phyloP scores from a whole-genome alignment of 2,797 vertebrate genomes.

The Phalloptychus januarius region DNA sequence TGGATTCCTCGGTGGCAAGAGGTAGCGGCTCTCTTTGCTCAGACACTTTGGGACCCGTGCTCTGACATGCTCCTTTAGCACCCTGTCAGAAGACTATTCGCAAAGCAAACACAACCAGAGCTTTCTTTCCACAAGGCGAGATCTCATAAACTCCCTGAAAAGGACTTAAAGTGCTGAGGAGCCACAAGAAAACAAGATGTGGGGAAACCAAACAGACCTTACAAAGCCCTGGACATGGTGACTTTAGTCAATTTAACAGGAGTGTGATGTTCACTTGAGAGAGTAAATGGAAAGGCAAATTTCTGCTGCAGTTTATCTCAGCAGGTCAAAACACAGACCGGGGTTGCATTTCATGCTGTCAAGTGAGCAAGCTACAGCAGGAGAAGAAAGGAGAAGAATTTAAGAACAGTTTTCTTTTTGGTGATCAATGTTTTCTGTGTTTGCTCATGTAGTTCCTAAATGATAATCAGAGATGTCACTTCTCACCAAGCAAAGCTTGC shows the following conservation, averaged over 20 bases:
- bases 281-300: constrained; percentile 66
- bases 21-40: constrained; percentile 79
- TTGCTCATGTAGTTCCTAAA: neutral
- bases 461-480: neutral
- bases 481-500: neutral
- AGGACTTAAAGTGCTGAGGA: constrained; percentile 76
- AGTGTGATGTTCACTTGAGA: constrained; percentile 61
- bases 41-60: constrained; percentile 76
- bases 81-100: constrained; percentile 82
- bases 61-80: constrained; percentile 85
- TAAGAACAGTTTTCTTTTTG: constrained; percentile 32
- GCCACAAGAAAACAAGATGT: constrained; percentile 80
- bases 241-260: constrained; percentile 74
- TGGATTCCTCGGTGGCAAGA: constrained; percentile 82
- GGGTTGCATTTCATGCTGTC: constrained; percentile 66
- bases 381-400: constrained; percentile 17
- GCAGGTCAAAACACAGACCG: constrained; percentile 65
- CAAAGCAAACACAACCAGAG: constrained; percentile 82
- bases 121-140: constrained; percentile 73
- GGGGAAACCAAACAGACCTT: constrained; percentile 77
- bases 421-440: constrained; percentile 33
- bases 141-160: constrained; percentile 80
- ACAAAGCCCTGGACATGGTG: constrained; percentile 77
- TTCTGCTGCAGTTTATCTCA: constrained; percentile 71
- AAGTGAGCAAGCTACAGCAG: constrained; percentile 40